Base-by-base conservation (phyloP, 2,113 vertebrate genomes). In the Cacatua alba region DNA sequence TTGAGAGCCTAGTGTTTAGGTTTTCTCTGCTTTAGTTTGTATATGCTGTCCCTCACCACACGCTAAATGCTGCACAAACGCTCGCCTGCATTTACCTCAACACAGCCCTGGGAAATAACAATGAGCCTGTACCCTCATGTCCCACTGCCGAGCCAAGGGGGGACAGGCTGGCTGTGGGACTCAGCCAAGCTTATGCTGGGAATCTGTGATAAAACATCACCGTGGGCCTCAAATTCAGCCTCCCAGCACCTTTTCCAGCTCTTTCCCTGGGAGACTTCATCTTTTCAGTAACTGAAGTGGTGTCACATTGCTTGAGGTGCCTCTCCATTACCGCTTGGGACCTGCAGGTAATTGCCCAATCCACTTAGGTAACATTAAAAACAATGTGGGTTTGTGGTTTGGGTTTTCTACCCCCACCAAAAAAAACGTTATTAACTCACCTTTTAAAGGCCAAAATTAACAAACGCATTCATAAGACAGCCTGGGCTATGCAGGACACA, bases 1-100 rank as follows among this genome's bases (percentile, higher is more conserved):
- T 68, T 49, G 88, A 93, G 94, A 95, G 88, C 85, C 80, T 68
- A 65, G 64, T 96, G 92, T 96, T 97, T 96, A 82, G 74, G 83
- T 95, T 96, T 96, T 65, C 95, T 82, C 86, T 95, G 92, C 41
- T 74, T 91, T 41, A 53, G 92, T 97, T 97, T 96, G 95, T 92
- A 7, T 93, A 57, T 57, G 77, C 83, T 95, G 88, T 88, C 86
- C 82, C 88, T 94, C 80, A 84, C 29, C 59, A 44, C 57, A 35
- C 2, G 0, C 64, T 0, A 2, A 96, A 46, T 16, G 29, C 71
- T 0, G 12, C 82, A 82, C 55, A 71, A 88, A 69, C 35, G 63
- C 67, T 82, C 35, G 43, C 23, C 74, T 95, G 77, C 89, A 31
- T 48, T 75, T 91, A 26, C 70, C 49, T 93, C 79, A 31, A 0